Evolutionary conservation across 53 echinoderm and acorn worm genomes (phyloP).

Genomic region (Echinarachnius parma): DNA sequence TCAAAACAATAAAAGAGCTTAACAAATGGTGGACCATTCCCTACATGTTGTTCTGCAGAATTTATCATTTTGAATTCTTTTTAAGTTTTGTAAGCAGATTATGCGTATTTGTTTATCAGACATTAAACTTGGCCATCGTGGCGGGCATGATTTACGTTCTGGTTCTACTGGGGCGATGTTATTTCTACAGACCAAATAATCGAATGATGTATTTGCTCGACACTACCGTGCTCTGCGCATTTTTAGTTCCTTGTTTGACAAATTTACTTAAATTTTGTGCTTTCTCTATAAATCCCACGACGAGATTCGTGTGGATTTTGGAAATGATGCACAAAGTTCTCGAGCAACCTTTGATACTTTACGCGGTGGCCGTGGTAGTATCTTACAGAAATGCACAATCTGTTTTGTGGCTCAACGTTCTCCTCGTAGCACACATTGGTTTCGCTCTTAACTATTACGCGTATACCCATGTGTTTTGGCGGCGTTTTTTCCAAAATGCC

Average conservation of each 20-base stretch:
- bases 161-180: background rate
- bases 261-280: background rate
- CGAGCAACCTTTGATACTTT: background rate
- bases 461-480: too few species aligned
- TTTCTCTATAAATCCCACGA: background rate
- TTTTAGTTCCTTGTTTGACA: background rate
- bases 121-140: background rate
- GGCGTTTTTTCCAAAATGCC: too few species aligned
- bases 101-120: background rate
- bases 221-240: background rate
- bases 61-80: background rate
- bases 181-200: background rate
- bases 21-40: too few species aligned
- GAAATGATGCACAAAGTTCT: slow-evolving; percentile 1
- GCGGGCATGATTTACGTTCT: background rate
- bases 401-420: background rate
- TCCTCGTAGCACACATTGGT: background rate
- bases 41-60: background rate
- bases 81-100: background rate
- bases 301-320: background rate
- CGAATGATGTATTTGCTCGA: background rate
- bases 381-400: background rate
- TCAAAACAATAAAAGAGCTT: too few species aligned
- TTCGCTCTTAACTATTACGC: too few species aligned
- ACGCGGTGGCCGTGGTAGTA: background rate